Percentiles rank a stretch among this genome's conserved stretches.
phyloP scores from a whole-genome alignment of 2,888 invertebrate genomes.

The Spodoptera littoralis region DNA sequence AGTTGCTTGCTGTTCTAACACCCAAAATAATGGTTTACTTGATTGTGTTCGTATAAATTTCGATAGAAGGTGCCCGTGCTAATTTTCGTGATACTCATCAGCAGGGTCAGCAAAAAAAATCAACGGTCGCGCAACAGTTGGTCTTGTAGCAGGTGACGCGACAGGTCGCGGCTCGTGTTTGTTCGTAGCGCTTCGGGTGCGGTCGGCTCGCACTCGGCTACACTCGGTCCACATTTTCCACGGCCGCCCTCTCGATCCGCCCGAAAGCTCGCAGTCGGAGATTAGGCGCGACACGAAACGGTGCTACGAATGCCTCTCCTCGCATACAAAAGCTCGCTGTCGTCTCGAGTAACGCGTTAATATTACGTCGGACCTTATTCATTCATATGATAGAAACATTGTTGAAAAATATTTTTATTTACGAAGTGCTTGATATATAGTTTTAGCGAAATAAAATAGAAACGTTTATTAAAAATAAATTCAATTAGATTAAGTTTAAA shows the following conservation, averaged over 20 bases:
- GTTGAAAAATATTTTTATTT: conserved; percentile 10
- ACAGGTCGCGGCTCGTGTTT: conserved; percentile 79
- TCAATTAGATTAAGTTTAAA: neutral
- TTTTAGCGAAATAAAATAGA: neutral
- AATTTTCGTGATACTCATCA: conserved; percentile 78
- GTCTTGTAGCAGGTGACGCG: conserved; percentile 85
- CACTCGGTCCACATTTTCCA: conserved; percentile 73
- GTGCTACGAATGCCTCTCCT: conserved; percentile 67
- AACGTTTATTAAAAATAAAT: neutral
- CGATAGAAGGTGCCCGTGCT: conserved; percentile 66
- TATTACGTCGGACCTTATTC: conserved; percentile 28
- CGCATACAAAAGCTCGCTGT: conserved; percentile 65
- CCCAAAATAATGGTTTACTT: conserved; percentile 19
- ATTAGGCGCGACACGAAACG: conserved; percentile 76
- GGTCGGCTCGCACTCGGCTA: conserved; percentile 67
- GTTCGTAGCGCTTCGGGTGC: conserved; percentile 64
- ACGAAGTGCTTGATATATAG: conserved; percentile 11
- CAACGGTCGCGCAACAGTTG: conserved; percentile 89
- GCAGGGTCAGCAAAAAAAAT: conserved; percentile 81
- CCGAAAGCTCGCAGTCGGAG: conserved; percentile 86
- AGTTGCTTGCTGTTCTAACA: conserved; percentile 13
- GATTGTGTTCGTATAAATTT: conserved; percentile 33
- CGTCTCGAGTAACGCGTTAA: conserved; percentile 57
- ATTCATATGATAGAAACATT: conserved; percentile 14
- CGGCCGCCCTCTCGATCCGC: conserved; percentile 85